Base-by-base conservation (phyloP, 1,140 invertebrate genomes). In the Chlorops oryzae region DNA sequence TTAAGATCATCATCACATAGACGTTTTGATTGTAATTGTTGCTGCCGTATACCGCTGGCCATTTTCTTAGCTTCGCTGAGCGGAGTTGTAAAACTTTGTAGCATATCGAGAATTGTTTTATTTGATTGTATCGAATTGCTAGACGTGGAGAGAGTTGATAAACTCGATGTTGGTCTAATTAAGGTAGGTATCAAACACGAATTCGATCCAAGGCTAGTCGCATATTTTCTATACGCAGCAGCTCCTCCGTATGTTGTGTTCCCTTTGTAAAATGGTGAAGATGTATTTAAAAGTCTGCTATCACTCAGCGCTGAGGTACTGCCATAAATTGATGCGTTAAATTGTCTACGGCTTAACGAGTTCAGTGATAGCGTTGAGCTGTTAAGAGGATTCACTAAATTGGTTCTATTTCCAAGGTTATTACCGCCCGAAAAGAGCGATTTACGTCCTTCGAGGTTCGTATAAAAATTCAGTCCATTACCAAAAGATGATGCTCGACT, bases 201-300 rank as follows among this genome's bases (percentile, higher is more conserved):
- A 48, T 34, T n/a, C n/a, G n/a, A n/a, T 22, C 41, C 39, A 39
- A 37, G 44, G 46, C 24, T 52, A 41, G 43, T 77, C 70, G 50
- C 74, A 59, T 74, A 75, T 49, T 73, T 73, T 22, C 77, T 77
- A 47, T 83, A 80, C 2, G 81, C 80, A 34, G 86, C 80, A 28
- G 85, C 81, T 38, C 89, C 89, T 22, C 90, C 89, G 73, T 85
- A 92, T 37, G 79, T 82, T 3, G 85, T 90, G 55, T 78, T 80
- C n/a, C 87, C 88, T 55, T 77, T 77, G 65, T 92, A 92, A 69
- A 91, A 92, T 25, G 88, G 84, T 10, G 88, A 84, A 34, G 56
- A 56, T 1, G 55, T 59, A 41, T 65, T 62, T 13, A 72, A 43
- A 13, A 72, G 41, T 1, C 70, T 61, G 35, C 69, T 70, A 35